Evolutionary conservation across 2,888 invertebrate species (phyloP).

Genomic region (Patella pellucida): DNA sequence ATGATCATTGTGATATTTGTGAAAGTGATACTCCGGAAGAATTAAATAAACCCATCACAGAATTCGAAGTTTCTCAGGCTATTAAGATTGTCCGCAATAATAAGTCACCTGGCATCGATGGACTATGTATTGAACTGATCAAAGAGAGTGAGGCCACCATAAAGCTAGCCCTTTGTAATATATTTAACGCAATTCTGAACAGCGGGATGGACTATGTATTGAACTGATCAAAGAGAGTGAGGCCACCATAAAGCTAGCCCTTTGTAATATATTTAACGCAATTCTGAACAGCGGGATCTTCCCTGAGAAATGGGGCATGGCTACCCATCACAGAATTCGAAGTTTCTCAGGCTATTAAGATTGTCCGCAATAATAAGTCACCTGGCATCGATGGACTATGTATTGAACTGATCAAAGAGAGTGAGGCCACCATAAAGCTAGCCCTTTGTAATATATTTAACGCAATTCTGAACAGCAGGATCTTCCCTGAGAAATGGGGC

Average conservation of each 20-base stretch:
- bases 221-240: conserved; percentile 1
- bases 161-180: background rate
- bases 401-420: background rate
- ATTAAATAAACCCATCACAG: background rate
- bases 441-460: background rate
- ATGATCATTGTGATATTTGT: background rate
- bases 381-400: background rate
- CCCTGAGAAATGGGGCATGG: no score
- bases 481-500: background rate
- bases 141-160: background rate
- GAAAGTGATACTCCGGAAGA: background rate
- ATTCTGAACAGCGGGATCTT: background rate
- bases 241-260: background rate
- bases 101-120: background rate
- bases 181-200: background rate
- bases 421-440: background rate
- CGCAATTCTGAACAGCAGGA: background rate
- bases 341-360: background rate
- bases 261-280: conserved; percentile 1
- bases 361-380: background rate
- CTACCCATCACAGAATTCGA: background rate
- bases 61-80: background rate
- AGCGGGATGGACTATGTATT: background rate
- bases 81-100: background rate
- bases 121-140: background rate